Evolutionary conservation across 1,140 invertebrate genomes (phyloP).

Genomic region (Drosophila burlai): DNA sequence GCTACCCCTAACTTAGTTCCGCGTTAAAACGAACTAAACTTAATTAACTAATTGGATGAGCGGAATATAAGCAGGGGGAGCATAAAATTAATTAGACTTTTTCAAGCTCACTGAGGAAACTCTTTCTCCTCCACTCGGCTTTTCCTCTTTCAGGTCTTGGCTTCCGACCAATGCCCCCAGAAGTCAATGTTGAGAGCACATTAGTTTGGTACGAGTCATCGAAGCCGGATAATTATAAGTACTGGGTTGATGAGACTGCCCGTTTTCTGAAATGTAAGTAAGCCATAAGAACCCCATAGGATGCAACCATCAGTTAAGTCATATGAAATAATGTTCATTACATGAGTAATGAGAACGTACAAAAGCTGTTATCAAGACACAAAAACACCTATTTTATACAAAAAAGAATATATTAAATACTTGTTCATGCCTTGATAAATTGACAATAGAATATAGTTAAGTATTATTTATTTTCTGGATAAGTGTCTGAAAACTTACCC

Average conservation of each 20-base stretch:
- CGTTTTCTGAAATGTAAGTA: conserved; percentile 79
- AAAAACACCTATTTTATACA: neutral
- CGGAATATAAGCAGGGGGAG: neutral
- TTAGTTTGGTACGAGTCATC: conserved; percentile 96
- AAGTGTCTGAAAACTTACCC: neutral
- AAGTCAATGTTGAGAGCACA: conserved; percentile 95
- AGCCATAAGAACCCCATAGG: neutral
- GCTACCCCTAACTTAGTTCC: neutral
- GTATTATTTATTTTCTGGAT: neutral
- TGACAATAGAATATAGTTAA: neutral
- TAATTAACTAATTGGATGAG: conserved; percentile 57
- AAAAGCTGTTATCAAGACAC: neutral
- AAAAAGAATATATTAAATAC: neutral
- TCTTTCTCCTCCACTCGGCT: neutral
- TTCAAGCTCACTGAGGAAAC: conserved; percentile 2
- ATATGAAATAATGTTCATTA: neutral
- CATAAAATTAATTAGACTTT: conserved; percentile 17
- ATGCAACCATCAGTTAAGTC: neutral
- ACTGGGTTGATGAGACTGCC: conserved; percentile 91
- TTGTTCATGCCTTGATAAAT: neutral
- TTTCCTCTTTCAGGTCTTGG: conserved; percentile 89
- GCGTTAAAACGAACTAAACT: conserved; percentile 16
- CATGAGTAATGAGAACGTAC: neutral
- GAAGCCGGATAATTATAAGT: conserved; percentile 91
- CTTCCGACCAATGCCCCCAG: conserved; percentile 96